Evolutionary conservation across 1,140 invertebrate genomes (phyloP).

Genomic region (Colletes latitarsis): DNA sequence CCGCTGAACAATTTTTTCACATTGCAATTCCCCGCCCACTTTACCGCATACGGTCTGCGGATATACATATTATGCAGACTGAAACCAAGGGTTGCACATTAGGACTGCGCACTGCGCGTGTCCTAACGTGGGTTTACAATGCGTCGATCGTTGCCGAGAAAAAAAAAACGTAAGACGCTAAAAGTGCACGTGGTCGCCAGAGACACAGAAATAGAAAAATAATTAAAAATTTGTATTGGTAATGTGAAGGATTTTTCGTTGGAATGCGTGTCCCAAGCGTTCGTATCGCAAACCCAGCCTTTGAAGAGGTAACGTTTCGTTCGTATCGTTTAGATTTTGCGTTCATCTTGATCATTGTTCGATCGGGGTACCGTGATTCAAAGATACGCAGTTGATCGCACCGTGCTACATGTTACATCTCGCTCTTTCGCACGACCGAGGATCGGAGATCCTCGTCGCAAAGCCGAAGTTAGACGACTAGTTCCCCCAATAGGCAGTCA

Average conservation of each 20-base stretch:
- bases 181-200: not conserved
- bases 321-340: not conserved
- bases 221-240: too few relatives aligned
- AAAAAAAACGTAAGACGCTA: not conserved
- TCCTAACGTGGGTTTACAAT: not conserved
- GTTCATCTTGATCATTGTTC: conserved; percentile 9
- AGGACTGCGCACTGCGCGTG: not conserved
- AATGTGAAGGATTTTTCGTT: not conserved
- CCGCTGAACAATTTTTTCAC: not conserved
- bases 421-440: not conserved
- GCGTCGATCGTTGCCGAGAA: not conserved
- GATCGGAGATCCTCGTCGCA: conserved; percentile 2
- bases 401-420: conserved; percentile 25
- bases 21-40: not conserved
- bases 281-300: not conserved
- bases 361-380: not conserved
- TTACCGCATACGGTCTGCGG: not conserved
- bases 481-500: conserved; percentile 25
- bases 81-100: not conserved
- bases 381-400: conserved; percentile 25
- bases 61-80: not conserved
- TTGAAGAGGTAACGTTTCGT: not conserved
- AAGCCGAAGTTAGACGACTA: conserved; percentile 29
- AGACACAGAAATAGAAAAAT: not conserved
- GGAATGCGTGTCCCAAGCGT: not conserved